Evolutionary conservation across 2,888 invertebrate species (phyloP).

Genomic region (Teleogryllus oceanicus): DNA sequence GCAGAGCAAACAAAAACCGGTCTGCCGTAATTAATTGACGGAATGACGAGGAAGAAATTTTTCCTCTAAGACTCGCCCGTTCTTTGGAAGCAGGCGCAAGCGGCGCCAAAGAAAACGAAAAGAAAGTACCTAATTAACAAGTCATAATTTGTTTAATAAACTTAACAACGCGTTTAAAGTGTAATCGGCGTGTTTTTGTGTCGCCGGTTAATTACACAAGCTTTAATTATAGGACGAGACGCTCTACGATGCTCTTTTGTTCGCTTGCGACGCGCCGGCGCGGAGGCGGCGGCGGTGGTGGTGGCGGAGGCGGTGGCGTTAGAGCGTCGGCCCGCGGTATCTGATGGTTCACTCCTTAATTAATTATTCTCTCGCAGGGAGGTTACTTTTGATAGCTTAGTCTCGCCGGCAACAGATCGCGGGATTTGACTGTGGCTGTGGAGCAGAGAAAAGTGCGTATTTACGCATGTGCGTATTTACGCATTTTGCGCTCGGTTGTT

Average conservation of each 20-base stretch:
- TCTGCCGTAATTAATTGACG: slow-evolving; percentile 29
- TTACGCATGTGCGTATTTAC: not conserved
- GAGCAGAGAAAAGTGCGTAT: not conserved
- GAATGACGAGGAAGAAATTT: slow-evolving; percentile 27
- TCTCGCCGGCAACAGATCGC: not conserved
- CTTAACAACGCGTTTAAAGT: slow-evolving; percentile 28
- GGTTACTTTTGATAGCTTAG: slow-evolving; percentile 18
- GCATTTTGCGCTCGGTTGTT: no score
- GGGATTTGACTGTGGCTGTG: not conserved
- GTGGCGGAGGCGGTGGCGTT: not conserved
- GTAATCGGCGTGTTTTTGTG: slow-evolving; percentile 27
- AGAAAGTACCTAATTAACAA: slow-evolving; percentile 30
- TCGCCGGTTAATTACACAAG: slow-evolving; percentile 23
- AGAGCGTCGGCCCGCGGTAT: not conserved
- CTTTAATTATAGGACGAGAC: slow-evolving; percentile 6
- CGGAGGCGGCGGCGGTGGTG: not conserved
- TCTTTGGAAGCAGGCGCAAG: slow-evolving; percentile 20
- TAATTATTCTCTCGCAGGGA: slow-evolving; percentile 18
- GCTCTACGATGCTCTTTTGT: slow-evolving; percentile 6
- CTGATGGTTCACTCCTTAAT: slow-evolving; percentile 11
- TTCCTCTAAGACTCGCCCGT: not conserved
- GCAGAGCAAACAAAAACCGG: slow-evolving; percentile 9
- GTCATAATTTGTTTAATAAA: slow-evolving; percentile 35
- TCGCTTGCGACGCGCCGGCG: not conserved
- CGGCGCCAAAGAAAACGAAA: not conserved